A percentile compares a stretch with the other conserved stretches of the same genome.
phyloP scores from a whole-genome alignment of 1,140 invertebrate genomes.

The Pseudomyrmex sp. region DNA sequence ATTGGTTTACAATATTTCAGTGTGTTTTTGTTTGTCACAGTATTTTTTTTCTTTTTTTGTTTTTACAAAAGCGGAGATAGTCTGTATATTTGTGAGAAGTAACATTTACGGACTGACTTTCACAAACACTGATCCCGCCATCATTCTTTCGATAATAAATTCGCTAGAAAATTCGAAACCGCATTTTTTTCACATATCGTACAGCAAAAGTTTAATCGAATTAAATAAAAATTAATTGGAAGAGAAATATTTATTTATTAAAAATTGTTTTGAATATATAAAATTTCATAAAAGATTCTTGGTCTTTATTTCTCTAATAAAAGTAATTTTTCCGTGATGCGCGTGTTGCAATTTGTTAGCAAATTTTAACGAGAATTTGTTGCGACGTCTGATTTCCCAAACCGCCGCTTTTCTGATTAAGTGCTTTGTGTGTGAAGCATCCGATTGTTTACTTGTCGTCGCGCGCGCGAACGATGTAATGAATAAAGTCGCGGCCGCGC shows the following conservation, averaged over 20 bases:
- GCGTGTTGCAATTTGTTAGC: too few species aligned
- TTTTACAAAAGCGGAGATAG: background rate
- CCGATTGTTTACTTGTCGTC: constrained; percentile 74
- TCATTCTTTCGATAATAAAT: background rate
- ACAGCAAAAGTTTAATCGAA: background rate
- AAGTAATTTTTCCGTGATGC: too few species aligned
- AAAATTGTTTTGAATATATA: too few species aligned
- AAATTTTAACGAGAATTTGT: too few species aligned
- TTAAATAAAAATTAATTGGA: too few species aligned
- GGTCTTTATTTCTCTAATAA: too few species aligned
- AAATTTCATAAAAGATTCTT: too few species aligned
- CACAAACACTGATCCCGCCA: background rate
- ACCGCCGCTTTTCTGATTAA: too few species aligned
- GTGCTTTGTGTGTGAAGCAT: background rate
- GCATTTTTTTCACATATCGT: background rate
- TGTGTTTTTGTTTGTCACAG: background rate
- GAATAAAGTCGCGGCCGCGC: constrained; percentile 74
- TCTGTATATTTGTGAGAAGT: background rate
- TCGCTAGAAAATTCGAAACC: background rate
- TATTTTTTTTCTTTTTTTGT: background rate
- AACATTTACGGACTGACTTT: background rate
- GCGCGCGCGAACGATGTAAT: constrained; percentile 72
- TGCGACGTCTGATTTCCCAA: too few species aligned
- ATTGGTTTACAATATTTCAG: constrained; percentile 35
- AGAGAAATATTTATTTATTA: too few species aligned